Conservation (phyloP, 2,888 invertebrate species). For the Lasius fuliginosus region DNA sequence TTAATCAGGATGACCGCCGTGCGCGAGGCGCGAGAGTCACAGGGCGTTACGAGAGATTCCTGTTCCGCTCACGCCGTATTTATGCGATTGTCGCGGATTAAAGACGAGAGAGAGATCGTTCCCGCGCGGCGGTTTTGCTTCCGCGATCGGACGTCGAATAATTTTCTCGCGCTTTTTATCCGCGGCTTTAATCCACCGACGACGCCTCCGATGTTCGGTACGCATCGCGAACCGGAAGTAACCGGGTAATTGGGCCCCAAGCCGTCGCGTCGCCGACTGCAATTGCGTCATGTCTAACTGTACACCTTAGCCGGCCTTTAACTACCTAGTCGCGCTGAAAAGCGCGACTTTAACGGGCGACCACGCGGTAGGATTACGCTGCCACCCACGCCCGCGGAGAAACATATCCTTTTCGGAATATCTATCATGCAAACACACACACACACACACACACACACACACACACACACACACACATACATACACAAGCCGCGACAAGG, state of each 20-base stretch:
- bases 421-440: slow-evolving; percentile 65
- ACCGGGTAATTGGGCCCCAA: slow-evolving; percentile 72
- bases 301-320: slow-evolving; percentile 62
- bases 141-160: slow-evolving; percentile 62
- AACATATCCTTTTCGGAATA: slow-evolving; percentile 72
- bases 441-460: background rate
- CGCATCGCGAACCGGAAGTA: slow-evolving; percentile 64
- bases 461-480: background rate
- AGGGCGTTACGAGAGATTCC: slow-evolving; percentile 56
- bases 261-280: slow-evolving; percentile 56
- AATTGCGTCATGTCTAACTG: slow-evolving; percentile 81
- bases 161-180: slow-evolving; percentile 42
- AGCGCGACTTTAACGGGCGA: slow-evolving; percentile 56
- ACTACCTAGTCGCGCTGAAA: slow-evolving; percentile 52
- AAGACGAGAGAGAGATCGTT: slow-evolving; percentile 25
- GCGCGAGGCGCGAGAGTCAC: slow-evolving; percentile 51
- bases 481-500: slow-evolving; percentile 36
- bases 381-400: slow-evolving; percentile 73
- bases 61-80: slow-evolving; percentile 54
- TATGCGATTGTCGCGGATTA: slow-evolving; percentile 67
- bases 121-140: slow-evolving; percentile 60
- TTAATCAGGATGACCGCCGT: slow-evolving; percentile 55
- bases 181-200: slow-evolving; percentile 21
- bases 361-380: slow-evolving; percentile 57
- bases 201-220: background rate